Evolutionary conservation across 2,888 invertebrate genomes (phyloP), one percentile per base, ranked within the genome.

Genomic region (Macropis europaea): DNA sequence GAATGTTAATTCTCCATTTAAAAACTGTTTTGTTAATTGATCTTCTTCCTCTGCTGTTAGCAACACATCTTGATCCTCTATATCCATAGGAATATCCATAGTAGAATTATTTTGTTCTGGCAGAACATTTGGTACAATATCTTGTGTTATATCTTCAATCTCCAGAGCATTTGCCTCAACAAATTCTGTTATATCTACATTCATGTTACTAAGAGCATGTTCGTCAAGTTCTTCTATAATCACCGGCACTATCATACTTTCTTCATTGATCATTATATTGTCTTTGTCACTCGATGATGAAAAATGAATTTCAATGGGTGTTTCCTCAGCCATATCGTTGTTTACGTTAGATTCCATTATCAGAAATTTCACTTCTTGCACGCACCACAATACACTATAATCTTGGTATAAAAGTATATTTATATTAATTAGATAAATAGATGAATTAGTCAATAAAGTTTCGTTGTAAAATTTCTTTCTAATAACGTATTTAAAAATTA

Each of bases 1-100:
- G 81, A 95, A 95, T 28, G 94, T 92, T 80, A 95, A 91, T 89
- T 95, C 93, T 1, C 95, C 95, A 83, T 92, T 93, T 56, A 95
- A 90, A 90, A 94, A 95, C 81, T 94, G 94, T 81, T 92, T 93
- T 0, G 94, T 94, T 28, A 95, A 87, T 59, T 71, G 52, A 69
- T 89, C 85, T 70, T 90, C 86, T 57, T 89, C 86, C 4, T 81
- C 84, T 2, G 81, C 77, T 5, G 79, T 79, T 50, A 82, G 67
- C 13, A 73, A 45, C 1, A 77, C 13, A 45, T 84, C 83, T 19
- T 80, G 80, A 50, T 84, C 84, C 48, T 86, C 87, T 4, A 66
- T 30, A 26, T 87, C 87, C 3, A 72, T 62, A 22, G 66, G 11
- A 50, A 76, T 42, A 26, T 73, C 73, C 17, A 61, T 43, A 13